Base-by-base conservation (phyloP, 2,113 vertebrate genomes). In the Varanus komodoensis region DNA sequence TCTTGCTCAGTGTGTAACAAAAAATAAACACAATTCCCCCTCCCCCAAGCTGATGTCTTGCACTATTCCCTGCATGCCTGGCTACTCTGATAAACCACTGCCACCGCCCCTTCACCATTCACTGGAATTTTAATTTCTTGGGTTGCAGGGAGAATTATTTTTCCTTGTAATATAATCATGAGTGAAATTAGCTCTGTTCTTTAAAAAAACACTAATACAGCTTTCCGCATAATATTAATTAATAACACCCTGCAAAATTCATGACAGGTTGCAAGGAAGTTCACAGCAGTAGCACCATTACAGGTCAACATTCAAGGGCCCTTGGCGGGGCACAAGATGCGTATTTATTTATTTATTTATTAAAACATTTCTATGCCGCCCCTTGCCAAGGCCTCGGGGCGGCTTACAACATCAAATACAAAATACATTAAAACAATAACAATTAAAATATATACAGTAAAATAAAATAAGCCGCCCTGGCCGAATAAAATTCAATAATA, bases 21-120 rank as follows among this genome's bases (percentile, higher is more conserved):
- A 89, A 89, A 92, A 92, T 79, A 95, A 94, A 96, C 77, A 89
- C 90, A 34, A 86, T 80, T 92, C 92, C 86, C 87, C 38, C 38
- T 44, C 89, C 23, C 79, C 87, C 90, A 96, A 93, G 88, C 38
- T 38, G 57, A 0, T 1, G 34, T 0, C 82, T 14, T 92, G 34
- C 8, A 81, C 17, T 68, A 78, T 78, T 74, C 86, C 87, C 74
- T 74, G 64, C 82, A 15, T 69, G 52, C 67, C 17, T 82, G 92
- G 38, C 52, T 96, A 79, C 38, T 54, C 50, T 64, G 3, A 4
- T 80, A 80, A 85, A 85, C 44, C 52, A n/a, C 8, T 25, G 44
- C 32, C 50, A 29, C 11, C 25, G 27, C n/a, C 8, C 34, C 73
- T 12, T 61, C 57, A 61, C 48, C 27, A 57, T 79, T 90, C 34